Percentiles rank a stretch among this genome's conserved stretches.
Conservation (phyloP, 2,888 invertebrate genomes). For the Aphrophora alni region DNA sequence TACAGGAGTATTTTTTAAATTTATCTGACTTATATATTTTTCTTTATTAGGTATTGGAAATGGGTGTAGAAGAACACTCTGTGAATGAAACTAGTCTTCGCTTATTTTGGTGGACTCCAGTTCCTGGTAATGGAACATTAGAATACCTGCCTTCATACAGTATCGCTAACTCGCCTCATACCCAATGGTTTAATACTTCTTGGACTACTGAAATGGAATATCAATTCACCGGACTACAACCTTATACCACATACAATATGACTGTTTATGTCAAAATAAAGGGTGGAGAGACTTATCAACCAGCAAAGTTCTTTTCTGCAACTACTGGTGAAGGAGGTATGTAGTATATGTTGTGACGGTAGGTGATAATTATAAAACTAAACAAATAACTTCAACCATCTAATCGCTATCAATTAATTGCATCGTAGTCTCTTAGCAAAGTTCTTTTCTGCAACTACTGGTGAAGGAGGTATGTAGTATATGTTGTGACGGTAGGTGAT, state of each 20-base stretch:
- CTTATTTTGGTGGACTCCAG: slow-evolving; percentile 68
- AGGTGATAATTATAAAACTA: no score
- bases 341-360: slow-evolving; percentile 32
- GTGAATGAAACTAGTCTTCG: slow-evolving; percentile 69
- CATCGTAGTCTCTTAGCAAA: no score
- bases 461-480: slow-evolving; percentile 65
- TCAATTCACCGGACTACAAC: slow-evolving; percentile 68
- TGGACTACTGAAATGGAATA: slow-evolving; percentile 69
- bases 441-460: slow-evolving; percentile 68
- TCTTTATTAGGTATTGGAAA: slow-evolving; percentile 62
- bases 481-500: neutral
- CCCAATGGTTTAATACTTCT: slow-evolving; percentile 42
- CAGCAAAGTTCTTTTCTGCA: slow-evolving; percentile 67
- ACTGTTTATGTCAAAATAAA: slow-evolving; percentile 75
- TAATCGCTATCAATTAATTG: no score
- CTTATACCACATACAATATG: slow-evolving; percentile 79
- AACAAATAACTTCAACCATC: no score
- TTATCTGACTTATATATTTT: no score
- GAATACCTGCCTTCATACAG: slow-evolving; percentile 70
- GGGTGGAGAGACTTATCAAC: slow-evolving; percentile 66
- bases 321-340: slow-evolving; percentile 72
- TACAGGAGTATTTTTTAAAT: no score
- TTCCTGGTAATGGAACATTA: slow-evolving; percentile 58
- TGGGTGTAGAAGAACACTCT: slow-evolving; percentile 69
- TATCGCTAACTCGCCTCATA: slow-evolving; percentile 41